These are phyloP conservation scores for Artemia sinica DNA, from an alignment of 2,888 invertebrate genomes.

Conservation along the genomic window DNA sequence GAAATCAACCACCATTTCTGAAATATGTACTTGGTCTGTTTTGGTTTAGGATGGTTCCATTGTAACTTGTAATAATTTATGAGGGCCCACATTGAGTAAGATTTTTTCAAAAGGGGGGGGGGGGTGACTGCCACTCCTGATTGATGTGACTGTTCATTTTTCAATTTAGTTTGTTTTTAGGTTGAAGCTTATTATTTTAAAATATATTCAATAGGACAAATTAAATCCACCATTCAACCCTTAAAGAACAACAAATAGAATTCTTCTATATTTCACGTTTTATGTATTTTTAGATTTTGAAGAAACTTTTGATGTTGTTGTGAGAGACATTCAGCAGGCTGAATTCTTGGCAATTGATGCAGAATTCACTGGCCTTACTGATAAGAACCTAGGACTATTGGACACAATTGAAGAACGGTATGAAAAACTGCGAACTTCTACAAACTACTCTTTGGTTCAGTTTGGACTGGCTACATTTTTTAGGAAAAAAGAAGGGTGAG, in stretches of 20 bases:
- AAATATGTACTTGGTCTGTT: too few relatives aligned
- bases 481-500: neutral
- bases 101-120: too few relatives aligned
- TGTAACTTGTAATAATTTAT: too few relatives aligned
- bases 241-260: neutral
- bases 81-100: too few relatives aligned
- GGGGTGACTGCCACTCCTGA: too few relatives aligned
- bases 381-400: neutral
- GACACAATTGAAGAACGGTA: neutral
- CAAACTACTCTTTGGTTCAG: neutral
- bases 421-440: neutral
- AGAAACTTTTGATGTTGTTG: neutral
- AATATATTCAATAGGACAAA: too few relatives aligned
- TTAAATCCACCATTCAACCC: too few relatives aligned
- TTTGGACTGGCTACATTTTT: neutral
- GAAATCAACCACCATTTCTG: too few relatives aligned
- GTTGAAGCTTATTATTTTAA: too few relatives aligned
- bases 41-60: too few relatives aligned
- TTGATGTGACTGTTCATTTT: too few relatives aligned
- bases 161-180: too few relatives aligned
- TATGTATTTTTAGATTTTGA: neutral
- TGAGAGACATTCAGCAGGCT: neutral
- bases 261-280: neutral
- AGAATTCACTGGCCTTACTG: slow-evolving; percentile 9
- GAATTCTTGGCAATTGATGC: neutral